phyloP scores from a whole-genome alignment of 2,113 vertebrate genomes.

The Acrocephalus arundinaceus region DNA sequence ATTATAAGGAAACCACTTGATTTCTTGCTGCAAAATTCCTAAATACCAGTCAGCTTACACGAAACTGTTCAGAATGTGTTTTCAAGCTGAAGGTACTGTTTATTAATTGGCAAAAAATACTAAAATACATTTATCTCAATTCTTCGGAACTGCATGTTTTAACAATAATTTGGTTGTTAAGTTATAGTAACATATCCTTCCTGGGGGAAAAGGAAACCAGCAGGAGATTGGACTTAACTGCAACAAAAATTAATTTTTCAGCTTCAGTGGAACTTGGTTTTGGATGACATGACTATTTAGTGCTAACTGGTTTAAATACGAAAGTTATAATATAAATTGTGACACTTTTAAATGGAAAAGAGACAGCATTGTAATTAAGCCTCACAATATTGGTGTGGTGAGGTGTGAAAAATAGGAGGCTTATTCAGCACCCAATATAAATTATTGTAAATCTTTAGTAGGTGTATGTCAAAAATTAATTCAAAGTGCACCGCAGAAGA shows the following conservation, averaged over 20 bases:
- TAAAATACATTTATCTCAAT: background rate
- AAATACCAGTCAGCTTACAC: background rate
- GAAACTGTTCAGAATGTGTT: background rate
- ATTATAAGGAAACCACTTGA: background rate
- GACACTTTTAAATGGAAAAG: conserved; percentile 68
- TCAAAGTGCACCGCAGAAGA: background rate
- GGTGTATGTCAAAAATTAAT: conserved; percentile 8
- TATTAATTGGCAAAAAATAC: background rate
- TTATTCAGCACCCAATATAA: conserved; percentile 20
- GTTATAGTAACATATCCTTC: background rate
- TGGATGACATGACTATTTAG: conserved; percentile 58
- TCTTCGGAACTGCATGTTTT: background rate
- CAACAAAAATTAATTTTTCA: conserved; percentile 68
- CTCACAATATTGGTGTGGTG: background rate
- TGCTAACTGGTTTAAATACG: conserved; percentile 53
- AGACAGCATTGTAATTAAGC: conserved; percentile 65
- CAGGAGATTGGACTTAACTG: background rate
- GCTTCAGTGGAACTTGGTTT: conserved; percentile 46
- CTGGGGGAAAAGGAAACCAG: conserved; percentile 23
- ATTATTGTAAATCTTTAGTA: conserved; percentile 16
- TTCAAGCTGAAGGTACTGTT: background rate
- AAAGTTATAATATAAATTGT: conserved; percentile 66
- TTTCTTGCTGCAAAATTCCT: background rate
- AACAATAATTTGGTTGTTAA: background rate
- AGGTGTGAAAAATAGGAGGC: conserved; percentile 48